Conservation (phyloP, 2,797 vertebrate species). For the Enteromius treurensis region DNA sequence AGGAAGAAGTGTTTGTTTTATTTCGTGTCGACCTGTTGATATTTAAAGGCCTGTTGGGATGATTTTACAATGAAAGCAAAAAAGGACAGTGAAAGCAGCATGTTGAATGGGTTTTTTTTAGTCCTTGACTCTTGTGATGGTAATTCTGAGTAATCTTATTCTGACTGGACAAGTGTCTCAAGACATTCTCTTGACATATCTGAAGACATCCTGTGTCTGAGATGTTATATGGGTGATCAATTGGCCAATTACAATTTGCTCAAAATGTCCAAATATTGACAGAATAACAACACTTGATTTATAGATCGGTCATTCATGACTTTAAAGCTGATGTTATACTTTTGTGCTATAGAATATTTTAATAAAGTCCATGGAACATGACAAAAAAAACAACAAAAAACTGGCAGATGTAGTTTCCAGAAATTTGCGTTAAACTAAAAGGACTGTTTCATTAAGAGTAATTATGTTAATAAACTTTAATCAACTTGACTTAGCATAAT, state of each 20-base stretch:
- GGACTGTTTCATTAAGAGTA: background rate
- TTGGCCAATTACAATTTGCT: background rate
- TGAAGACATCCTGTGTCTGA: background rate
- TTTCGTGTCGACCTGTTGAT: constrained; percentile 46
- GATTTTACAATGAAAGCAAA: background rate
- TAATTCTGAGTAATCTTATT: background rate
- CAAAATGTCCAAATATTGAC: background rate
- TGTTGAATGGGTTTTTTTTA: too few species aligned
- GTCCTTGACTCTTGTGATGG: too few species aligned
- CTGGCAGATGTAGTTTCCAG: background rate
- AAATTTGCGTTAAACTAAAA: background rate
- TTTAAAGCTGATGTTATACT: background rate
- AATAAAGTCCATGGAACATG: background rate
- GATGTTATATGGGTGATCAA: background rate
- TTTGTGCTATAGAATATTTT: background rate
- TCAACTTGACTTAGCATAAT: background rate
- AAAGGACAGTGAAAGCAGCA: background rate
- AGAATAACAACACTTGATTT: background rate
- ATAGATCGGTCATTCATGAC: background rate
- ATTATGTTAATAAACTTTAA: background rate
- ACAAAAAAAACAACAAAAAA: background rate
- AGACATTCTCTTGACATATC: background rate
- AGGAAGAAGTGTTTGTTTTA: constrained; percentile 8
- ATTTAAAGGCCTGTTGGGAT: background rate
- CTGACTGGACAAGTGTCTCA: background rate